Percentiles rank a stretch among this genome's conserved stretches.
Conservation (phyloP, 2,797 vertebrate species). For the Leuciscus waleckii region DNA sequence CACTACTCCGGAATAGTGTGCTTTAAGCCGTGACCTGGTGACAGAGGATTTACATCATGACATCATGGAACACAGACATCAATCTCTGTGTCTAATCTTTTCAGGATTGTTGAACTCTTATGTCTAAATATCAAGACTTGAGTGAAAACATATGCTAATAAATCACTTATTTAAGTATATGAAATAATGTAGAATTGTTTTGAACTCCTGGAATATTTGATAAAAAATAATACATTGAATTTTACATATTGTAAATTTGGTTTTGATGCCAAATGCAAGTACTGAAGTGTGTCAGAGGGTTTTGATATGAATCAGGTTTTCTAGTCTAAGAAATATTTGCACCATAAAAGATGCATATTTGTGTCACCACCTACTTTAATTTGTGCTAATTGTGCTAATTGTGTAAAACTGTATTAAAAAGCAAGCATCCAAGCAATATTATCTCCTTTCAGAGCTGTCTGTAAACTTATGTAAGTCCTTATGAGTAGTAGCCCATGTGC, state of each 20-base stretch:
- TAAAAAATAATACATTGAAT: neutral
- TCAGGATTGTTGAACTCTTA: too few species aligned
- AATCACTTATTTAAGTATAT: too few species aligned
- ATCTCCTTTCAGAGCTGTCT: neutral
- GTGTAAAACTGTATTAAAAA: neutral
- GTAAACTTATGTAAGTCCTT: constrained; percentile 55
- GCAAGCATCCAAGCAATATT: neutral
- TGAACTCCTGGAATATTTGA: neutral
- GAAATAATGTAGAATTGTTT: too few species aligned
- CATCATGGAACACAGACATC: too few species aligned
- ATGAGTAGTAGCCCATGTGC: constrained; percentile 28
- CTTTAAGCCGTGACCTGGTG: too few species aligned
- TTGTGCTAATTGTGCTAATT: neutral
- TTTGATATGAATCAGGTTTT: neutral
- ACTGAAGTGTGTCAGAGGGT: neutral
- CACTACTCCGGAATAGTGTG: too few species aligned
- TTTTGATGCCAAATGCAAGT: neutral
- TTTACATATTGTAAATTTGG: neutral
- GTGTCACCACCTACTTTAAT: neutral
- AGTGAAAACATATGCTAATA: too few species aligned
- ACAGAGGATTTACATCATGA: too few species aligned
- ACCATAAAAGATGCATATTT: neutral
- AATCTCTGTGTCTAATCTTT: too few species aligned
- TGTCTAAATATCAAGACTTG: too few species aligned
- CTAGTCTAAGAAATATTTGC: neutral